Percentiles rank a stretch among this genome's conserved stretches.
Conservation (phyloP, 2,888 invertebrate species). For the Adelognathus sp. region DNA sequence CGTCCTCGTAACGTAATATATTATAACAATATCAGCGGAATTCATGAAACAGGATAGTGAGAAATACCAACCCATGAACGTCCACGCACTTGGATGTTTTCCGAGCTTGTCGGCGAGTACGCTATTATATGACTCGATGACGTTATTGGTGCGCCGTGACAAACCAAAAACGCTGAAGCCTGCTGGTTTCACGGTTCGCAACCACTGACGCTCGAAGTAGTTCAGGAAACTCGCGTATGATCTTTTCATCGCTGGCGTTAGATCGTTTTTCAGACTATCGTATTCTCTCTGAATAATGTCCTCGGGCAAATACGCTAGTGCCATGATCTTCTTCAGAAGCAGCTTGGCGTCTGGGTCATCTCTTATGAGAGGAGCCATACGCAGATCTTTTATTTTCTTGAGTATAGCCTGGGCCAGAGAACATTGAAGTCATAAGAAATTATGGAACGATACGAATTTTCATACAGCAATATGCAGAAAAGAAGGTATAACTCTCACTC, state of each 20-base stretch:
- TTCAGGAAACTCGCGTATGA: background rate
- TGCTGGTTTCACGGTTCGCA: slow-evolving; percentile 5
- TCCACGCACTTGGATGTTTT: slow-evolving; percentile 20
- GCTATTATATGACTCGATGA: slow-evolving; percentile 26
- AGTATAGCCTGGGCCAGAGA: slow-evolving; percentile 23
- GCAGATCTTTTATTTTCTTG: slow-evolving; percentile 18
- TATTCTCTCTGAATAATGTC: background rate
- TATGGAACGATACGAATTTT: too few species aligned
- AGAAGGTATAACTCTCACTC: too few species aligned
- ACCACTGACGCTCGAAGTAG: too few species aligned
- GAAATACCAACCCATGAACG: slow-evolving; percentile 8
- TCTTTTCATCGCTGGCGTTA: background rate
- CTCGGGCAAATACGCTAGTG: slow-evolving; percentile 18
- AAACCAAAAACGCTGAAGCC: slow-evolving; percentile 17
- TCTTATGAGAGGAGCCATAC: background rate
- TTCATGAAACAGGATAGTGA: too few species aligned
- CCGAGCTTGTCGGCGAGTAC: slow-evolving; percentile 13
- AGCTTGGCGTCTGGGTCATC: slow-evolving; percentile 11
- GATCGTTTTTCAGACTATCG: background rate
- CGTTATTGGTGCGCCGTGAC: slow-evolving; percentile 15
- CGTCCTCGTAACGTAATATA: too few species aligned
- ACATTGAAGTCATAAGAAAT: background rate
- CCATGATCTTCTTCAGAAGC: slow-evolving; percentile 30
- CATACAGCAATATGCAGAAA: too few species aligned
- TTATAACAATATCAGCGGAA: too few species aligned